phyloP scores from a whole-genome alignment of 23 tunicate genomes.

The Botrylloides violaceus region DNA sequence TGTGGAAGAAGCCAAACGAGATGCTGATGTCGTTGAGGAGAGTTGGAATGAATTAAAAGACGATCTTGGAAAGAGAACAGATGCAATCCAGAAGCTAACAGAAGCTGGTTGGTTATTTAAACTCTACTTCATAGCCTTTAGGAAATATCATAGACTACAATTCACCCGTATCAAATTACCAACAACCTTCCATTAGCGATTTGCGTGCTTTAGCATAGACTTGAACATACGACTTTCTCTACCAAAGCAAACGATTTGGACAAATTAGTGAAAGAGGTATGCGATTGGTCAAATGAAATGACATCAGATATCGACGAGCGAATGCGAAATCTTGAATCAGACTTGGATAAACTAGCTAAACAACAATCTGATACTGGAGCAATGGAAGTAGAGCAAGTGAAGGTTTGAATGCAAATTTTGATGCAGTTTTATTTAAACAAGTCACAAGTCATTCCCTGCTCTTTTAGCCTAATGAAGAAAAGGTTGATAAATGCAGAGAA shows the following conservation, averaged over 20 bases:
- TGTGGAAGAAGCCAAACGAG: constrained; percentile 1
- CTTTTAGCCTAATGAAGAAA: constrained; percentile 7
- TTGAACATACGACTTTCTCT: no score
- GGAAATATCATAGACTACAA: no score
- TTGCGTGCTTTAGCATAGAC: no score
- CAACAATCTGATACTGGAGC: constrained; percentile 1
- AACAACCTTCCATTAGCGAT: no score
- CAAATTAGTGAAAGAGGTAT: constrained; percentile 23
- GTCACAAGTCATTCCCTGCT: neutral
- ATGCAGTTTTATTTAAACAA: neutral
- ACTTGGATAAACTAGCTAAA: neutral
- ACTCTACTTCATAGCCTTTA: neutral
- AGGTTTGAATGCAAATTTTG: neutral
- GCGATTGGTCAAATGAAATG: constrained; percentile 38
- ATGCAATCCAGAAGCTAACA: neutral
- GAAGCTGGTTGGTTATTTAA: neutral
- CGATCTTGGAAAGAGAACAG: constrained; percentile 7
- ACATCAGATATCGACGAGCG: constrained; percentile 19
- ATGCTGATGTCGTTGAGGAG: neutral
- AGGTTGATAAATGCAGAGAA: constrained; percentile 3
- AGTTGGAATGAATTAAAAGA: constrained; percentile 6
- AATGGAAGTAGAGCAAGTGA: constrained; percentile 7
- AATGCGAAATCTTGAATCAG: neutral
- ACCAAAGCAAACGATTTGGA: constrained; percentile 11
- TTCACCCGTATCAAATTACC: no score